Percentiles rank a stretch among this genome's conserved stretches.
These are phyloP conservation scores for Andrena marginata DNA, from an alignment of 2,888 invertebrate species.

Conservation along the genomic window DNA sequence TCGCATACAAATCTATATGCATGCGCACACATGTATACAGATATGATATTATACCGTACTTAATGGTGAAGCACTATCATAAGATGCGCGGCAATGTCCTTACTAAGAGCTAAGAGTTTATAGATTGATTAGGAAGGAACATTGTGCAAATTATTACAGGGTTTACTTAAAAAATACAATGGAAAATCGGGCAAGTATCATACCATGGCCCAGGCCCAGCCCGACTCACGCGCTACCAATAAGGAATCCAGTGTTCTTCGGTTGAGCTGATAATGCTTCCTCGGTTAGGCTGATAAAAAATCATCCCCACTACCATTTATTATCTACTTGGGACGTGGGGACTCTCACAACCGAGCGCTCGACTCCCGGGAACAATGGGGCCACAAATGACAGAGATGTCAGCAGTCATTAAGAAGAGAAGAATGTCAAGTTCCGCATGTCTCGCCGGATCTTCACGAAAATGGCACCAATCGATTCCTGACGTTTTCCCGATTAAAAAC, in stretches of 20 bases:
- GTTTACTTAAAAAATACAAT: conserved; percentile 60
- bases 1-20: conserved; percentile 63
- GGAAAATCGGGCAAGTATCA: conserved; percentile 65
- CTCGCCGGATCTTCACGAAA: too few relatives aligned
- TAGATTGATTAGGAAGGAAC: conserved; percentile 71
- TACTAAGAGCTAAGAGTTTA: conserved; percentile 66
- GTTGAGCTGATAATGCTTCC: too few relatives aligned
- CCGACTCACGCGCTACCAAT: conserved; percentile 55
- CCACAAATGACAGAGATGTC: too few relatives aligned
- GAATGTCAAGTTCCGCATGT: too few relatives aligned
- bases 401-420: too few relatives aligned
- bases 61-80: conserved; percentile 73
- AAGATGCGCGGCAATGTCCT: conserved; percentile 74
- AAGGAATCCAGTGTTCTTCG: conserved; percentile 1
- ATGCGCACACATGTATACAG: conserved; percentile 69
- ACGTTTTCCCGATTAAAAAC: too few relatives aligned
- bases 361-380: too few relatives aligned
- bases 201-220: conserved; percentile 65
- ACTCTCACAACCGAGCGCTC: too few relatives aligned
- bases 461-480: too few relatives aligned
- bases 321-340: too few relatives aligned
- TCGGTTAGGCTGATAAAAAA: too few relatives aligned
- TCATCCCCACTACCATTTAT: too few relatives aligned
- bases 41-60: conserved; percentile 75
- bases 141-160: conserved; percentile 72